Conservation (phyloP, 2,113 vertebrate genomes). For the Paedocypris sp. region DNA sequence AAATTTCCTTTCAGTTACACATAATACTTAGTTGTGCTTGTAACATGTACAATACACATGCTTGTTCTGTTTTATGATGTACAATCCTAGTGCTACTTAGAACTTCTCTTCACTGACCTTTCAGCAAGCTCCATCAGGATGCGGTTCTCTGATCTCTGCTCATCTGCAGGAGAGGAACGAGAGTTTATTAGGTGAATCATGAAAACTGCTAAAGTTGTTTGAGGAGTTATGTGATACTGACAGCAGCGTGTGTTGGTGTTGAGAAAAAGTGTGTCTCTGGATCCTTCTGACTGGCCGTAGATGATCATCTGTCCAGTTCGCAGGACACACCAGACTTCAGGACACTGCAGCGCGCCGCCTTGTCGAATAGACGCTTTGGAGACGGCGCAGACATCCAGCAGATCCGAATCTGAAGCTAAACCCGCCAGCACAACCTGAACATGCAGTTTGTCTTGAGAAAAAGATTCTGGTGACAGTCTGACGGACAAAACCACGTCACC, state of each 20-base stretch:
- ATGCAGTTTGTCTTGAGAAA: background rate
- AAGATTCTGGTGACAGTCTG: too few species aligned
- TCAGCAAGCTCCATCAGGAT: background rate
- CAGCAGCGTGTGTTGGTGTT: slow-evolving; percentile 1
- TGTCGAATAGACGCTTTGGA: slow-evolving; percentile 46
- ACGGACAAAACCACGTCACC: slow-evolving; percentile 36
- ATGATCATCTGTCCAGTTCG: slow-evolving; percentile 47
- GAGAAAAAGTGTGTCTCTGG: background rate
- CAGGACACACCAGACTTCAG: slow-evolving; percentile 50
- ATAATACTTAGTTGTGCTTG: too few species aligned
- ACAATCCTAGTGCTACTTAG: too few species aligned
- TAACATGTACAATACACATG: too few species aligned
- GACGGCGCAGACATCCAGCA: slow-evolving; percentile 43
- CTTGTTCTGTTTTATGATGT: too few species aligned
- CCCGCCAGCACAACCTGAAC: slow-evolving; percentile 54
- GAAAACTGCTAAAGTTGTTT: background rate
- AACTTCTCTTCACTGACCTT: background rate
- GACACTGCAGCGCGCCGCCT: slow-evolving; percentile 18
- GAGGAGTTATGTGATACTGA: background rate
- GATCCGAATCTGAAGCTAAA: slow-evolving; percentile 41
- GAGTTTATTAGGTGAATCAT: background rate
- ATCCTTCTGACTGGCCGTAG: slow-evolving; percentile 24
- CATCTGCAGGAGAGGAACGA: background rate
- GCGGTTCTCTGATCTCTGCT: background rate
- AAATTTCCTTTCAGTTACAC: too few species aligned